Evolutionary conservation across 2,888 invertebrate species (phyloP).

Genomic region (Phortica okadai): DNA sequence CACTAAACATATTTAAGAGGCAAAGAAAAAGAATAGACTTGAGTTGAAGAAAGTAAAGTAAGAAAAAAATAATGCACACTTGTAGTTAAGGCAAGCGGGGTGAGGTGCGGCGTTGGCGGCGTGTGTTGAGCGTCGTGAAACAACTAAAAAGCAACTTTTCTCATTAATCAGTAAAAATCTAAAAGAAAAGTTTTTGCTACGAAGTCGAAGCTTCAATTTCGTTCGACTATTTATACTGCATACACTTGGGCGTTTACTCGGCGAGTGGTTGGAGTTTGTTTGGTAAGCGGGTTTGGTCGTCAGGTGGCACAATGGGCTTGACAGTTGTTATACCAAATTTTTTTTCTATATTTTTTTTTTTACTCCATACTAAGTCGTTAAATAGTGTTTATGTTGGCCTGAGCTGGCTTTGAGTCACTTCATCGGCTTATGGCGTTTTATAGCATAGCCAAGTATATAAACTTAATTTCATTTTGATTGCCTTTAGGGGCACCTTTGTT

Average conservation of each 20-base stretch:
- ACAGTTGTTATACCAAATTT: too few relatives aligned
- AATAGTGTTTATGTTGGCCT: conserved; percentile 5
- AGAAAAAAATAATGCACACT: neutral
- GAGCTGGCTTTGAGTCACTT: neutral
- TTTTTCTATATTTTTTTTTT: too few relatives aligned
- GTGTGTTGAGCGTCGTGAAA: too few relatives aligned
- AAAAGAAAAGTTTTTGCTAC: conserved; percentile 67
- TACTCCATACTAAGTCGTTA: neutral
- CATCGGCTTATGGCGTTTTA: conserved; percentile 8
- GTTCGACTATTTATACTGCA: conserved; percentile 45
- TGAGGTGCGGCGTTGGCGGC: neutral
- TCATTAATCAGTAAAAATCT: conserved; percentile 72
- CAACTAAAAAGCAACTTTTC: conserved; percentile 64
- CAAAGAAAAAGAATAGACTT: conserved; percentile 4
- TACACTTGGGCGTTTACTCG: conserved; percentile 38
- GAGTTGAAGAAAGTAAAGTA: neutral
- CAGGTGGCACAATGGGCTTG: too few relatives aligned
- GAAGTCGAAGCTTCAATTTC: conserved; percentile 58
- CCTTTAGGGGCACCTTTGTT: conserved; percentile 46
- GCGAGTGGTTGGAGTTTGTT: neutral
- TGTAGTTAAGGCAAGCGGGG: neutral
- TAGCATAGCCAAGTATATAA: conserved; percentile 42
- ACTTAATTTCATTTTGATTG: conserved; percentile 70
- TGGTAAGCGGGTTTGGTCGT: too few relatives aligned
- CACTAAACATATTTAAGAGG: conserved; percentile 17